Evolutionary conservation across 2,113 vertebrate species (phyloP).

Genomic region (Uropsilus gracilis): DNA sequence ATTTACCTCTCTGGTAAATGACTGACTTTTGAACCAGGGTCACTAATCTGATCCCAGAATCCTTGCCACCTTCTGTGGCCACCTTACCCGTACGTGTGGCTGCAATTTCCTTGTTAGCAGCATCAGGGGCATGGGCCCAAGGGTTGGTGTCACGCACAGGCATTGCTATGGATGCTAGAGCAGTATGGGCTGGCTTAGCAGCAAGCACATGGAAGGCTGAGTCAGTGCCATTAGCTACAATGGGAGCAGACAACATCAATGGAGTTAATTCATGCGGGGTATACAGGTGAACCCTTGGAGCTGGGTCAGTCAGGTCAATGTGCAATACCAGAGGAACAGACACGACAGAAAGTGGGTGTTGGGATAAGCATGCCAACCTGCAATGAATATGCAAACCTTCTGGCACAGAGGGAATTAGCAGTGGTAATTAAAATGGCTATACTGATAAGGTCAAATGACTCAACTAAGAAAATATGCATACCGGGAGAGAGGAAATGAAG

Average conservation of each 20-base stretch:
- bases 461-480: neutral
- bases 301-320: constrained; percentile 71
- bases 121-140: constrained; percentile 93
- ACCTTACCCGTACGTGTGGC: constrained; percentile 89
- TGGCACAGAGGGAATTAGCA: constrained; percentile 15
- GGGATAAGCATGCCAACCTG: constrained; percentile 18
- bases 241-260: constrained; percentile 89
- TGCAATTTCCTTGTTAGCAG: constrained; percentile 86
- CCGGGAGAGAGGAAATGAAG: constrained; percentile 4
- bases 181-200: constrained; percentile 88
- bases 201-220: constrained; percentile 91
- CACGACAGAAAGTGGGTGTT: constrained; percentile 63
- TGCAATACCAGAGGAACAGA: constrained; percentile 33
- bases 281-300: constrained; percentile 71
- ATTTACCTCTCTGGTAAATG: constrained; percentile 61
- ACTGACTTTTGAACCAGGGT: constrained; percentile 56
- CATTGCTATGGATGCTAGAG: constrained; percentile 91
- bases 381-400: constrained; percentile 1
- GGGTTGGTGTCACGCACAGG: constrained; percentile 98
- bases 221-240: constrained; percentile 96
- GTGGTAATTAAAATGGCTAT: neutral
- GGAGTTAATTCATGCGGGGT: constrained; percentile 88
- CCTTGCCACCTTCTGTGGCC: constrained; percentile 79
- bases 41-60: constrained; percentile 77
- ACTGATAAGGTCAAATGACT: constrained; percentile 38